Base-by-base conservation (phyloP, 2,888 invertebrate genomes). In the Temnothorax rugatulus region DNA sequence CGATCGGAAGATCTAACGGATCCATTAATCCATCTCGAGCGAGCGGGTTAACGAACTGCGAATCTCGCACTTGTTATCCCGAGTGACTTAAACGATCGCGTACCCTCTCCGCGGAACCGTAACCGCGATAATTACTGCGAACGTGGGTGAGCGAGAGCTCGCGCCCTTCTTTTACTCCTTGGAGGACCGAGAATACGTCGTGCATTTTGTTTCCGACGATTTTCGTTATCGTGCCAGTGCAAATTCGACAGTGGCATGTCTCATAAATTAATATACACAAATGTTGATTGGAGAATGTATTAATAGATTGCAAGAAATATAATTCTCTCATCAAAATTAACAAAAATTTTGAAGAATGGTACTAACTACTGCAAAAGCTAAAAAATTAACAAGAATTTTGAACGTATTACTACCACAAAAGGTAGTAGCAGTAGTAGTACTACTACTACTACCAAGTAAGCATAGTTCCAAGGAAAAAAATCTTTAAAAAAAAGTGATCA, bases 81-180 rank as follows among this genome's bases (percentile, higher is more conserved):
- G 38, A 71, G 79, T 81, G 71, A 81, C 79, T 81, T 81, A 81
- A 81, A 81, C 59, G 79, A 81, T 81, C 71, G 79, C 59, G 59
- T 57, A 69, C 69, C 21, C 69, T 59, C 59, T 29, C 44, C 15
- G 34, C 7, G 29, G 21, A 34, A 52, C 52, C n/a, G 47, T 71
- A 81, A 74, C 75, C 63, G 63, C 44, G 75, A 82, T 82, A 82
- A 82, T 82, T 82, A 82, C 68, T 77, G 34, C 63, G 74, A 63
- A 82, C 73, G 63, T 74, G 61, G 59, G 81, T 61, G 63, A 50
- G 25, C 50, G 29, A 73, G 29, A 38, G 8, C 41, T n/a, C 47
- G 29, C 68, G 44, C 68, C 68, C 82, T 74, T 82, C 68, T 66
- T 59, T 25, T 29, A 18, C 41, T 54, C 29, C 61, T 44, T 54